phyloP scores from a whole-genome alignment of 2,888 invertebrate species.

The Graphium colonna region DNA sequence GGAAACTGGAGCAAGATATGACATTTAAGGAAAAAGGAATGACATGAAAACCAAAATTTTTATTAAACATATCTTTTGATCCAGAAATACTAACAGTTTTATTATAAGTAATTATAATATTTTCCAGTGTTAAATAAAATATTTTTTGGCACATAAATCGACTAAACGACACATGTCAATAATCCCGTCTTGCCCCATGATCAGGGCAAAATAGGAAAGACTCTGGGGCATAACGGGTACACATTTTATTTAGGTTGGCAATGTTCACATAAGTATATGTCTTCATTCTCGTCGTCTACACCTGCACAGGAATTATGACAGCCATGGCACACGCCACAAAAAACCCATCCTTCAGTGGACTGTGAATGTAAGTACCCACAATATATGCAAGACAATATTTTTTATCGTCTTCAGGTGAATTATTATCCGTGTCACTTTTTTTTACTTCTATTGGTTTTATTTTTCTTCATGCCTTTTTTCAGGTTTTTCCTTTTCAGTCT shows the following conservation, averaged over 20 bases:
- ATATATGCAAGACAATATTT: not conserved
- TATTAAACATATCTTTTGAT: slow-evolving; percentile 10
- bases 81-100: slow-evolving; percentile 13
- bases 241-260: slow-evolving; percentile 26
- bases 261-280: slow-evolving; percentile 28
- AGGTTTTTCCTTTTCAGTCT: not conserved
- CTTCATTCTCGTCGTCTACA: slow-evolving; percentile 29
- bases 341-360: slow-evolving; percentile 30
- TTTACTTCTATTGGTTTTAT: not conserved
- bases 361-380: slow-evolving; percentile 5
- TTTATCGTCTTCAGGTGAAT: not conserved
- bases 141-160: slow-evolving; percentile 22
- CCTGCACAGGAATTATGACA: slow-evolving; percentile 32
- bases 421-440: not conserved
- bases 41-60: slow-evolving; percentile 24
- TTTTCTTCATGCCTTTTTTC: not conserved
- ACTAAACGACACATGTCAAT: slow-evolving; percentile 22
- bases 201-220: slow-evolving; percentile 24
- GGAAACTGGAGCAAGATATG: not conserved
- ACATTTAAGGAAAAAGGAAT: slow-evolving; percentile 6
- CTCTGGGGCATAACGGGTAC: slow-evolving; percentile 20
- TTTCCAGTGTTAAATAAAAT: slow-evolving; percentile 20
- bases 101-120: slow-evolving; percentile 20
- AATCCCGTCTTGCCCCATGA: slow-evolving; percentile 26
- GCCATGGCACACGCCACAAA: slow-evolving; percentile 27